Evolutionary conservation across 1,140 invertebrate genomes (phyloP).

Genomic region (Drosophila azteca): DNA sequence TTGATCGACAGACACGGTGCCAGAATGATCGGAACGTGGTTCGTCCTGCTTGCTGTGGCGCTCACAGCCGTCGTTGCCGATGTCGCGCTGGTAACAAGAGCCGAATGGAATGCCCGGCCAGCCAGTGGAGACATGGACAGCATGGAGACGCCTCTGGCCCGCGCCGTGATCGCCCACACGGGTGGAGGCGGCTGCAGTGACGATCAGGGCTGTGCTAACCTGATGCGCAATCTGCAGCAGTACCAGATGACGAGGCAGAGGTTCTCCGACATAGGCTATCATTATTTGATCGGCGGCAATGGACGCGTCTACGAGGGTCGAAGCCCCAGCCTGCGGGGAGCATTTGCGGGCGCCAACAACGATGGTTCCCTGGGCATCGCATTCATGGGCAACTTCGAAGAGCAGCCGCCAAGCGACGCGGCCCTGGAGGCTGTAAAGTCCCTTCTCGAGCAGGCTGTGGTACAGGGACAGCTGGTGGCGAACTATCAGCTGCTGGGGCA

Average conservation of each 20-base stretch:
- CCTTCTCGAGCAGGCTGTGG: conserved; percentile 86
- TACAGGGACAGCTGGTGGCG: conserved; percentile 84
- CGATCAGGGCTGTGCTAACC: conserved; percentile 81
- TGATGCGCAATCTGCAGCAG: conserved; percentile 85
- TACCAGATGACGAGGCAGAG: conserved; percentile 84
- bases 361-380: conserved; percentile 85
- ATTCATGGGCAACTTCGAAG: conserved; percentile 85
- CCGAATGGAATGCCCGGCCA: conserved; percentile 87
- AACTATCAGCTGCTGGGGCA: conserved; percentile 87
- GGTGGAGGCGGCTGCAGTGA: conserved; percentile 84
- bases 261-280: conserved; percentile 86
- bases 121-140: conserved; percentile 77
- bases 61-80: conserved; percentile 36
- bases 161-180: conserved; percentile 85
- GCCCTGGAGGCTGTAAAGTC: conserved; percentile 85
- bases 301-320: conserved; percentile 87
- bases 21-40: conserved; percentile 44
- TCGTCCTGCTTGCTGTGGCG: conserved; percentile 3
- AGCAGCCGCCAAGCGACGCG: conserved; percentile 81
- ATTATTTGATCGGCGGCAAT: conserved; percentile 88
- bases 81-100: conserved; percentile 51
- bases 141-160: conserved; percentile 83
- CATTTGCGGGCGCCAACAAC: conserved; percentile 86
- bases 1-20: conserved; percentile 21
- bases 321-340: conserved; percentile 85